Base-by-base conservation (phyloP, 2,113 vertebrate species). In the Thunnus maccoyii region DNA sequence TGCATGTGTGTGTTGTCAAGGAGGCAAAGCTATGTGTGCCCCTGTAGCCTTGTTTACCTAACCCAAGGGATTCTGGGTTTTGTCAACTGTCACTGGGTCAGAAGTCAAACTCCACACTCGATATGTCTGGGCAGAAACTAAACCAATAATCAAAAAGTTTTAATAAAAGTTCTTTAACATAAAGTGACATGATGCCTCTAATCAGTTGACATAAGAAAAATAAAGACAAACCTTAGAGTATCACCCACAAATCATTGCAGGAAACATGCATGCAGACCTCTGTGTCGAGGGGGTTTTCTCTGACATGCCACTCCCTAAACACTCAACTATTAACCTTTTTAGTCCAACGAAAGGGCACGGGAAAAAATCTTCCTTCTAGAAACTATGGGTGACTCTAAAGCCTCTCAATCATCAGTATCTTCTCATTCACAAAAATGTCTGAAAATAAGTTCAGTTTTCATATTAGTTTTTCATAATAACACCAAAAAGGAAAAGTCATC, bases 71-170 rank as follows among this genome's bases (percentile, higher is more conserved):
- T 82, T 82, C 84, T 90, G 77, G 84, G 84, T 63, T 76, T 52
- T 86, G 54, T 86, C 76, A 84, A 77, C 76, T 72, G 86, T 83
- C 58, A 72, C 63, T 74, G 11, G 83, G 85, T 88, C 73, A 81
- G 62, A 78, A 62, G 88, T 86, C 81, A 83, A 64, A 41, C 52
- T 70, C 67, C n/a, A 25, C 15, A 5, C 68, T 50, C 52, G 44
- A n/a, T 41, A 18, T 44, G 25, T 63, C 30, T 22, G 18, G 18
- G 3, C 60, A 32, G 48, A 60, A 74, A 71, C 30, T 5, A 20
- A n/a, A 30, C 14, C 8, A 80, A 55, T 12, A 60, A 22, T 63
- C 20, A n/a, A 15, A 50, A 5, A 27, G 0, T 50, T 25, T 13
- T 2, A 11, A 62, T 32, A 18, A 2, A 51, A 62, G 10, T 17